Base-by-base conservation (phyloP, 2,797 vertebrate species). In the Dromococcyx pavoninus region DNA sequence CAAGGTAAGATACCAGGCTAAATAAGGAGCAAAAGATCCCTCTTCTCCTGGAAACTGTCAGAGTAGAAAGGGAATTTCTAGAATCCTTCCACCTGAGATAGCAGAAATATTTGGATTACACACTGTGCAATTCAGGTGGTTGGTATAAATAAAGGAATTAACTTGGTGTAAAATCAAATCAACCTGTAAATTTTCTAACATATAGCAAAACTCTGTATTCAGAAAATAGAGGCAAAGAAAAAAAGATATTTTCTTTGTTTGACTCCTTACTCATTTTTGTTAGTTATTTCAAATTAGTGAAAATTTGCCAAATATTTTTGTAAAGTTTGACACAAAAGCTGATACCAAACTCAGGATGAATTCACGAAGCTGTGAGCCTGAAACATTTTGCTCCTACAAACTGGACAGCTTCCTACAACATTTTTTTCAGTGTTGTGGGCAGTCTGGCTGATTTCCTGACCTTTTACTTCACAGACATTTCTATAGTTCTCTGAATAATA, bases 111-210 rank as follows among this genome's bases (percentile, higher is more conserved):
- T 89, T 94, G 28, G 46, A 51, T 60, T 88, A 22, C 15, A 56
- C 9, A 9, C 7, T 41, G 19, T 30, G 33, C 13, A 65, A 76
- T 67, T 85, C 9, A 82, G 4, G 72, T 86, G 22, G 43, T 77
- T 89, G 56, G 30, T 71, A 80, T 86, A 94, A 95, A 95, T 86
- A 95, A 83, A 88, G 58, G 73, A 62, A 66, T 95, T 95, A 82
- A 7, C 18, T 87, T 51, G 37, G 23, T 78, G 17, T 72, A 89
- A 94, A 88, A 35, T 2, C 19, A 81, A 91, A 67, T 57, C 54
- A 74, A 41, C 9, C 17, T 74, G 33, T 82, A 18, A 17, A 67
- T 93, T 91, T 77, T 66, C 35, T 77, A 24, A 83, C 74, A 53
- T 28, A 25, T 32, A 44, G 28, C 33, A 83, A 80, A 81, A 72